Percentiles rank a stretch among this genome's conserved stretches.
phyloP scores from a whole-genome alignment of 2,888 invertebrate species.

The Lasioglossum zephyrum region DNA sequence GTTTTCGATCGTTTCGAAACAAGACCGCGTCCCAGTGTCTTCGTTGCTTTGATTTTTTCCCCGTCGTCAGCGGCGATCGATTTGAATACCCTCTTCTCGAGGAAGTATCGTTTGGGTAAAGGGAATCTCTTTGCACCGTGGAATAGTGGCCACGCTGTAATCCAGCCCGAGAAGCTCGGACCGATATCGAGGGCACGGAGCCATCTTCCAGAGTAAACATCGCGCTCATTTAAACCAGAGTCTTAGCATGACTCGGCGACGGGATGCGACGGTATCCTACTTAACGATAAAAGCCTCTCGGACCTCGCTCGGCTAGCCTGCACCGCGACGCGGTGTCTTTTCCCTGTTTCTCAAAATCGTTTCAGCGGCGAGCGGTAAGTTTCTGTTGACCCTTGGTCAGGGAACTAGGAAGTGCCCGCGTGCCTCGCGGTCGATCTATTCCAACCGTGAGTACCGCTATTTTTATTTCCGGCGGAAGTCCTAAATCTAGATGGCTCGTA shows the following conservation, averaged over 20 bases:
- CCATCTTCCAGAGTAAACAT: slow-evolving; percentile 76
- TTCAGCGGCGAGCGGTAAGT: not conserved
- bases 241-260: slow-evolving; percentile 58
- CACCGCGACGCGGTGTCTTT: not conserved
- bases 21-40: not conserved
- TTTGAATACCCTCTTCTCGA: not conserved
- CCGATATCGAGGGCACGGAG: slow-evolving; percentile 58
- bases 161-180: not conserved
- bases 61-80: not conserved
- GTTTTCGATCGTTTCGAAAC: slow-evolving; percentile 28
- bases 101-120: not conserved
- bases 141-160: not conserved
- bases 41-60: not conserved
- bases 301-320: not conserved
- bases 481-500: not conserved
- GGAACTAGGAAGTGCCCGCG: not conserved
- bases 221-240: slow-evolving; percentile 76
- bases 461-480: not conserved
- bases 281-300: slow-evolving; percentile 76
- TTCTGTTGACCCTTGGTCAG: slow-evolving; percentile 3
- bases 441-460: not conserved
- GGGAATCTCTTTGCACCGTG: not conserved
- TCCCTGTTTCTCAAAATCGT: not conserved
- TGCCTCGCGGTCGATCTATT: not conserved
- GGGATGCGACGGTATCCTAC: slow-evolving; percentile 72